These are phyloP conservation scores for Panzeria rudis DNA, from an alignment of 2,888 invertebrate genomes.

Conservation along the genomic window DNA sequence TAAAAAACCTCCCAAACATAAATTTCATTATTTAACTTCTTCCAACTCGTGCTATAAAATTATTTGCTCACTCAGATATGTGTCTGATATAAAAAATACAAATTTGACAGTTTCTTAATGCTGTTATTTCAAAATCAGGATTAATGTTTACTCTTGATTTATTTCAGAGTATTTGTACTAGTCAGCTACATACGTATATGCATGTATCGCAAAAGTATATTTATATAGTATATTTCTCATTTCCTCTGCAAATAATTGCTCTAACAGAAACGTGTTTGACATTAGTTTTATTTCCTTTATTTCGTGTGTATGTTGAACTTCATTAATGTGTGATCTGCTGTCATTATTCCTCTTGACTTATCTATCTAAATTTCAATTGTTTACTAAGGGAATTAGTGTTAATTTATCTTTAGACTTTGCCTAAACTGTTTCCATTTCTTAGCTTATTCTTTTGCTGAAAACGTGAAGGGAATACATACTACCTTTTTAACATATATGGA, in stretches of 20 bases:
- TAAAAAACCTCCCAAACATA: constrained; percentile 24
- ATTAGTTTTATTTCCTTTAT: constrained; percentile 46
- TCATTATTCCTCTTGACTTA: constrained; percentile 44
- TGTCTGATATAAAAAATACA: not conserved
- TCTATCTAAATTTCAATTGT: constrained; percentile 65
- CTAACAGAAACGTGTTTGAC: constrained; percentile 62
- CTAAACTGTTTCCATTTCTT: constrained; percentile 60
- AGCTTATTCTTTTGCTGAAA: constrained; percentile 3
- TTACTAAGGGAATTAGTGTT: constrained; percentile 66
- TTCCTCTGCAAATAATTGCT: constrained; percentile 55
- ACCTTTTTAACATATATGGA: not conserved
- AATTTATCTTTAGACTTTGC: constrained; percentile 69
- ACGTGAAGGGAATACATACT: constrained; percentile 51
- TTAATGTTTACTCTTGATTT: constrained; percentile 69
- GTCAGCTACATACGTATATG: constrained; percentile 39
- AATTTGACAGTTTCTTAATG: constrained; percentile 52
- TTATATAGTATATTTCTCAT: not conserved
- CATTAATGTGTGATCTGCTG: constrained; percentile 57
- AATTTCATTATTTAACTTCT: constrained; percentile 12
- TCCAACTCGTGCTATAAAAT: not conserved
- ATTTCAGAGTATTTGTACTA: constrained; percentile 48
- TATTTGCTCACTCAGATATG: constrained; percentile 14
- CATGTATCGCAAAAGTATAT: not conserved
- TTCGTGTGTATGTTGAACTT: constrained; percentile 30
- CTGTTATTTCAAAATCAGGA: constrained; percentile 49